Evolutionary conservation across 2,113 vertebrate species (phyloP).

Genomic region (Sakesphorus luctuosus): DNA sequence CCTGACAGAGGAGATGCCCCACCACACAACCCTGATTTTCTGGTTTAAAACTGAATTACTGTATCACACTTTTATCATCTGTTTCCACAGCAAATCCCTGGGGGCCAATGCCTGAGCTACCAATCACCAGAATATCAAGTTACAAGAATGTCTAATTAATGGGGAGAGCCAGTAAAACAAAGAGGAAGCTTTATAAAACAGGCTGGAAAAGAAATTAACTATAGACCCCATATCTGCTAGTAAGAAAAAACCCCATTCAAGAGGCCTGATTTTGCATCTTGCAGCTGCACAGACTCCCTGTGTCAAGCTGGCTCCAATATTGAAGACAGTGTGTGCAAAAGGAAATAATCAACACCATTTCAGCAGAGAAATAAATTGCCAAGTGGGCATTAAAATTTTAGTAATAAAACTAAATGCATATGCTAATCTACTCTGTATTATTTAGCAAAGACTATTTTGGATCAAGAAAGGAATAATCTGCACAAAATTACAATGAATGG

Average conservation of each 20-base stretch:
- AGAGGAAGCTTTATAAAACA: conserved; percentile 58
- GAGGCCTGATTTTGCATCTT: conserved; percentile 52
- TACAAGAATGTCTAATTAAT: conserved; percentile 65
- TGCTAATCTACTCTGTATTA: conserved; percentile 77
- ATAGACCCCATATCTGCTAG: conserved; percentile 56
- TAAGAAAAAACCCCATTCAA: conserved; percentile 49
- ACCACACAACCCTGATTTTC: not conserved
- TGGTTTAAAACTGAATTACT: conserved; percentile 3
- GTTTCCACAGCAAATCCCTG: conserved; percentile 28
- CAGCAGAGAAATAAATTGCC: conserved; percentile 73
- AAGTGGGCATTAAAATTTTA: conserved; percentile 76
- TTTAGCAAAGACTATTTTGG: conserved; percentile 78
- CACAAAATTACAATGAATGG: conserved; percentile 77
- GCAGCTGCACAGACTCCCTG: conserved; percentile 67
- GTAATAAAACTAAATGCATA: conserved; percentile 79
- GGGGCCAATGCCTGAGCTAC: conserved; percentile 7
- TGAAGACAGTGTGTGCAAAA: conserved; percentile 53
- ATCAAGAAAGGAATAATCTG: conserved; percentile 75
- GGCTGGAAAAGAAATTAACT: conserved; percentile 58
- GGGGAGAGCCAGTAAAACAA: conserved; percentile 46
- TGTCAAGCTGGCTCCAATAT: conserved; percentile 59
- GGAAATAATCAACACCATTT: conserved; percentile 76
- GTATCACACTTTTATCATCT: conserved; percentile 20
- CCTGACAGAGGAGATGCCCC: not conserved
- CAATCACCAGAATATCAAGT: conserved; percentile 57